Conservation (phyloP, 2,113 vertebrate genomes). For the Nansenia antarctica region DNA sequence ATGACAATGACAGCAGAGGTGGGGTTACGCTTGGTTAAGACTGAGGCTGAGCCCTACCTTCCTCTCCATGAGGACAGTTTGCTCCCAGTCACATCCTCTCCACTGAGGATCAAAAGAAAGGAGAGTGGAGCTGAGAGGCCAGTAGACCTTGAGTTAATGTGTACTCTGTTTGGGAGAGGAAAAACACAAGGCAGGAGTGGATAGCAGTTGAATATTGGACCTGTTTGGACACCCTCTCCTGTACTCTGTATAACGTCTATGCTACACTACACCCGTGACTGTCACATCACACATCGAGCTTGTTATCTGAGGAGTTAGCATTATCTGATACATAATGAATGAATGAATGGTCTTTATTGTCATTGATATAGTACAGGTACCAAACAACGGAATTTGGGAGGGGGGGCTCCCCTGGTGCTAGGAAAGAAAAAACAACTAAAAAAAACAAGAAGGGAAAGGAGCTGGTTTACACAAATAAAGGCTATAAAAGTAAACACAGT, state of each 20-base stretch:
- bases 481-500: too few relatives aligned
- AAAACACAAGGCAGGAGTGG: not conserved
- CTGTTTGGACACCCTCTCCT: not conserved
- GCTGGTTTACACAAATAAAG: too few relatives aligned
- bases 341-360: too few relatives aligned
- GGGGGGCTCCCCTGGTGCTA: too few relatives aligned
- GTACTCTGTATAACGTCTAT: not conserved
- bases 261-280: not conserved
- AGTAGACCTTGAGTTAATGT: not conserved
- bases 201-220: not conserved
- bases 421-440: too few relatives aligned
- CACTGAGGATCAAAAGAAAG: slow-evolving; percentile 5
- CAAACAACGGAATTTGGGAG: too few relatives aligned
- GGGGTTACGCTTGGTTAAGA: slow-evolving; percentile 25
- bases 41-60: not conserved
- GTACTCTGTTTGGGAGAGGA: not conserved
- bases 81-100: slow-evolving; percentile 5
- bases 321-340: not conserved
- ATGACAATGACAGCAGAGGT: slow-evolving; percentile 5
- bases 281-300: not conserved
- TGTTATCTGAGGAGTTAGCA: not conserved
- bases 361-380: too few relatives aligned
- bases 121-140: not conserved
- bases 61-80: slow-evolving; percentile 16
- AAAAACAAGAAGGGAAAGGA: too few relatives aligned